Percentiles rank a stretch among this genome's conserved stretches.
Evolutionary conservation across 2,113 vertebrate genomes (phyloP).

Genomic region (Oryzias javanicus): DNA sequence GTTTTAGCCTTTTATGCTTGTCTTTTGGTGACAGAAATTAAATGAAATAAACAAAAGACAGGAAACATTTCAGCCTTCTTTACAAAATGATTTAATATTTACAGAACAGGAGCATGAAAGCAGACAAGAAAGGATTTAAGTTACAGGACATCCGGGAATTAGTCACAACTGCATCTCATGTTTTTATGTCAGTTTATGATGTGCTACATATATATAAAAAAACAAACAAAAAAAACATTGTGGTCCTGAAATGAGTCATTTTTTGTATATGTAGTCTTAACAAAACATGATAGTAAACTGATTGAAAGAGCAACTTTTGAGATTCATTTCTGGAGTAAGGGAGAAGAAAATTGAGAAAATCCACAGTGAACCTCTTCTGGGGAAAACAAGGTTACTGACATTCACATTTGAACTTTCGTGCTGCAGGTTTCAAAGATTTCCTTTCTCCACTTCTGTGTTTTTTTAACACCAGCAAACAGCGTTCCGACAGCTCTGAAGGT

Average conservation of each 20-base stretch:
- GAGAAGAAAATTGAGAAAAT: not conserved
- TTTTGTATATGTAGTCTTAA: conserved; percentile 9
- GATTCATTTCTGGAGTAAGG: conserved; percentile 14
- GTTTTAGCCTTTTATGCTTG: no score
- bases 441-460: no score
- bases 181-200: conserved; percentile 11
- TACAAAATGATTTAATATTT: conserved; percentile 80
- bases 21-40: no score
- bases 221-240: conserved; percentile 35
- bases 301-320: conserved; percentile 22
- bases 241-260: conserved; percentile 23
- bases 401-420: no score
- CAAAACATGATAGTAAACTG: conserved; percentile 14
- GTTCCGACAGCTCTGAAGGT: conserved; percentile 50
- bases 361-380: not conserved
- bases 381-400: not conserved
- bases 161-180: conserved; percentile 5
- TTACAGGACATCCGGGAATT: conserved; percentile 31
- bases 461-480: no score
- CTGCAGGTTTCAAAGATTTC: no score
- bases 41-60: conserved; percentile 10
- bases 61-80: conserved; percentile 30
- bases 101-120: conserved; percentile 67
- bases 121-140: conserved; percentile 30
- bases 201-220: conserved; percentile 44